These are phyloP conservation scores for Chiloscyllium plagiosum DNA, from an alignment of 2,113 vertebrate species.

Conservation along the genomic window DNA sequence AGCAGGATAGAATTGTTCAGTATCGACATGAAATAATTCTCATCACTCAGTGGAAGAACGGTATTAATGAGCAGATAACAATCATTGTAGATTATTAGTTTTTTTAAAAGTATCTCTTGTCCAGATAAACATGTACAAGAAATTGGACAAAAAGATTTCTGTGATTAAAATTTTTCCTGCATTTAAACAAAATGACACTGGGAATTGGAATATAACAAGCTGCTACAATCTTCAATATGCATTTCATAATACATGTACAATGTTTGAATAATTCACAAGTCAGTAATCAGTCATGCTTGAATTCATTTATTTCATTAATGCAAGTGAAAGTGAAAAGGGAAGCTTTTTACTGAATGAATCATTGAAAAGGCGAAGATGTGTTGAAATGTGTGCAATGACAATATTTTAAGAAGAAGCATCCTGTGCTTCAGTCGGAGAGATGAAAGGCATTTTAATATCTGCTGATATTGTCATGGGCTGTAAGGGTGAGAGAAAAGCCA, in stretches of 20 bases:
- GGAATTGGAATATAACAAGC: not conserved
- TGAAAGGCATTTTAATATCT: not conserved
- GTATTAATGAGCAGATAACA: not conserved
- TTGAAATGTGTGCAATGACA: not conserved
- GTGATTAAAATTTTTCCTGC: constrained; percentile 21
- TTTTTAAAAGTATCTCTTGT: not conserved
- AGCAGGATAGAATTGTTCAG: not conserved
- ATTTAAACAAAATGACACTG: not conserved
- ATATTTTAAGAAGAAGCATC: not conserved
- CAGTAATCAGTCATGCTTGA: constrained; percentile 1
- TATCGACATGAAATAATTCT: not conserved
- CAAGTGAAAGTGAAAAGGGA: not conserved
- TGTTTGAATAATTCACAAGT: constrained; percentile 29
- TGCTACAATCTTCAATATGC: not conserved
- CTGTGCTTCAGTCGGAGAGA: not conserved
- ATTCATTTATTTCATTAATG: constrained; percentile 23
- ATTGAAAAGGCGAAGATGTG: not conserved
- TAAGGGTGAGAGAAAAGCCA: not conserved
- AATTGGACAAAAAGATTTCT: not conserved
- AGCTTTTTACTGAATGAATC: not conserved
- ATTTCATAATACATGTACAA: constrained; percentile 22
- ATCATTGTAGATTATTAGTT: not conserved
- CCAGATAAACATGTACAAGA: not conserved
- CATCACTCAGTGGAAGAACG: not conserved
- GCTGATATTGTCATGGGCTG: not conserved